Evolutionary conservation across 2,888 invertebrate genomes (phyloP), one percentile per base, ranked within the genome.

Genomic region (Strigamia transsilvanica): DNA sequence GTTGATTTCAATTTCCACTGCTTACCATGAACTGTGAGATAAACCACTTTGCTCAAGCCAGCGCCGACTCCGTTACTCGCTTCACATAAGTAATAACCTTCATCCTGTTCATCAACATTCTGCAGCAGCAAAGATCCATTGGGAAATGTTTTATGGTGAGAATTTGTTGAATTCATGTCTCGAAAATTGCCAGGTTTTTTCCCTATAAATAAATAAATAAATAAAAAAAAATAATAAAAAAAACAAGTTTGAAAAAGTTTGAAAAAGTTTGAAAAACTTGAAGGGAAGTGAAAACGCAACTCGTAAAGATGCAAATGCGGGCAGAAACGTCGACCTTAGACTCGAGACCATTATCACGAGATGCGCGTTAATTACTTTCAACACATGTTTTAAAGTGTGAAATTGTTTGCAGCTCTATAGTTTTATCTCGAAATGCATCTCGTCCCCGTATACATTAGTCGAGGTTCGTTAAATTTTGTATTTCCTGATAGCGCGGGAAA

Each of bases 21-120:
- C 87, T 85, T 85, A 88, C 89, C 87, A 83, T 88, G 88, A 6
- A 89, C 88, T 7, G 86, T 86, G 4, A 89, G 86, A 27, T 85
- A 85, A 23, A 88, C 86, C 18, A 88, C 87, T 85, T 87, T 88
- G 83, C 87, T 87, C 81, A 88, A 86, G 5, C 87, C 87, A 34
- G 86, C 86, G 12, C 88, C 88, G 15, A 89, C 87, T 3, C 87
- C 86, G 83, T 89, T 89, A 41, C 86, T 85, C 12, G 88, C 87
- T 77, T 88, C 87, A 84, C 89, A 89, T 77, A 88, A 84, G 83
- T 88, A 89, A 83, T 86, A 85, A 0, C 88, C 87, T 80, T 87
- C 86, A 83, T 88, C 88, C 27, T 84, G 32, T 66, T 81, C 81
- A 9, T n/a, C n/a, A 13, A 66, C 81, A 66, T 18, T 66, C n/a